Evolutionary conservation across 2,113 vertebrate genomes (phyloP).

Genomic region (Corythoichthys intestinalis): DNA sequence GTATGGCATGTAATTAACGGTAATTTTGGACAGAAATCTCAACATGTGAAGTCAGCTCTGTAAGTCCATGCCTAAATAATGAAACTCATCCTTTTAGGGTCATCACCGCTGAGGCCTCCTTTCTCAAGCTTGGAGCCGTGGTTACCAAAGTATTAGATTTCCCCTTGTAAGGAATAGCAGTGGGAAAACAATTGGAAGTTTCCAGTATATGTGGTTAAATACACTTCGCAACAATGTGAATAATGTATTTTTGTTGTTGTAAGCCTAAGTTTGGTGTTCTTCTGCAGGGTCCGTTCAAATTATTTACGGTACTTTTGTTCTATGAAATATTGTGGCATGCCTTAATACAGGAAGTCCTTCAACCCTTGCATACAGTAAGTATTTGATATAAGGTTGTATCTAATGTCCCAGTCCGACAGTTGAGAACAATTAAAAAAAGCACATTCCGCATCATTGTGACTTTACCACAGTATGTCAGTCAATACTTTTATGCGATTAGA

Average conservation of each 20-base stretch:
- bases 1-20: neutral
- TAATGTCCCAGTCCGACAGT: neutral
- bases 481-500: neutral
- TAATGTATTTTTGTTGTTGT: neutral
- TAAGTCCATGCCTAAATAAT: constrained; percentile 16
- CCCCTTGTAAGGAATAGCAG: neutral
- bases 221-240: neutral
- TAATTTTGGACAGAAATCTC: neutral
- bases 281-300: neutral
- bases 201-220: neutral
- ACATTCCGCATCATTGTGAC: neutral
- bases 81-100: constrained; percentile 17
- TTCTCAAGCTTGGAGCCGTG: constrained; percentile 15
- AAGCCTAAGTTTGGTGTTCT: neutral
- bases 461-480: too few species aligned
- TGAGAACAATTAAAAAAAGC: neutral
- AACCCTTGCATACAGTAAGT: neutral
- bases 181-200: neutral
- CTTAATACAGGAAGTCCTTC: neutral
- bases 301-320: neutral
- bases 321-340: neutral
- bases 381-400: neutral
- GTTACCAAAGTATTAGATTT: constrained; percentile 35
- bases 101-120: constrained; percentile 20
- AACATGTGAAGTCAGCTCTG: neutral